A percentile compares a stretch with the other conserved stretches of the same genome.
Evolutionary conservation across 2,113 vertebrate genomes (phyloP).

Genomic region (Mus pahari): DNA sequence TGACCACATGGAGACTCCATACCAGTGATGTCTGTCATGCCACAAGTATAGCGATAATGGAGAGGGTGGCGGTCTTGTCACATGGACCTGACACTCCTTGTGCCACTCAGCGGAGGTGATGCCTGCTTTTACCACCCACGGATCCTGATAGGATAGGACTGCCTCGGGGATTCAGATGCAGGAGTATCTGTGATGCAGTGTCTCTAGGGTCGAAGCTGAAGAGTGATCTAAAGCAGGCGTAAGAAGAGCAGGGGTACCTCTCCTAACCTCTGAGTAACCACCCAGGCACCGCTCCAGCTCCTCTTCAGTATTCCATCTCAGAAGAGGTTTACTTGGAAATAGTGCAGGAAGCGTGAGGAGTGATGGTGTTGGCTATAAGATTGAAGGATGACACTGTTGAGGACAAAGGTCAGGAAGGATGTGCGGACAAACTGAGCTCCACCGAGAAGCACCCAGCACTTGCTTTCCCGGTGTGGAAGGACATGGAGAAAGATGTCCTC

Average conservation of each 20-base stretch:
- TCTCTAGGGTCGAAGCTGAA: constrained; percentile 62
- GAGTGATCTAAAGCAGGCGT: constrained; percentile 71
- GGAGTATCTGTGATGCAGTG: constrained; percentile 76
- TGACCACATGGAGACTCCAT: constrained; percentile 86
- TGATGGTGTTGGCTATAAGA: background rate
- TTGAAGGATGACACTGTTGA: background rate
- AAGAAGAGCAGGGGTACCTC: background rate
- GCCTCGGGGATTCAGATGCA: constrained; percentile 82
- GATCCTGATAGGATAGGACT: constrained; percentile 82
- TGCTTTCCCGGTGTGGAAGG: rapidly evolving
- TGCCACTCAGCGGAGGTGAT: constrained; percentile 85
- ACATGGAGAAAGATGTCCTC: background rate
- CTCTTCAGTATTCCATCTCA: background rate
- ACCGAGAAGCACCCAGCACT: rapidly evolving
- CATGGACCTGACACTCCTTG: constrained; percentile 85
- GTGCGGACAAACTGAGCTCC: background rate
- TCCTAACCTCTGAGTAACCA: too few species aligned
- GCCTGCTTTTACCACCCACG: constrained; percentile 84
- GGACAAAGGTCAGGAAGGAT: rapidly evolving
- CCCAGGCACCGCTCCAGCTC: background rate
- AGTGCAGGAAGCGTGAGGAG: background rate
- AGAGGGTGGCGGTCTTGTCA: constrained; percentile 86
- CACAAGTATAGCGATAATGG: constrained; percentile 85
- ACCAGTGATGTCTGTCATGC: constrained; percentile 82
- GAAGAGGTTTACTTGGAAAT: background rate